These are phyloP conservation scores for Halichoerus grypus DNA, from an alignment of 2,113 vertebrate species.

Conservation along the genomic window DNA sequence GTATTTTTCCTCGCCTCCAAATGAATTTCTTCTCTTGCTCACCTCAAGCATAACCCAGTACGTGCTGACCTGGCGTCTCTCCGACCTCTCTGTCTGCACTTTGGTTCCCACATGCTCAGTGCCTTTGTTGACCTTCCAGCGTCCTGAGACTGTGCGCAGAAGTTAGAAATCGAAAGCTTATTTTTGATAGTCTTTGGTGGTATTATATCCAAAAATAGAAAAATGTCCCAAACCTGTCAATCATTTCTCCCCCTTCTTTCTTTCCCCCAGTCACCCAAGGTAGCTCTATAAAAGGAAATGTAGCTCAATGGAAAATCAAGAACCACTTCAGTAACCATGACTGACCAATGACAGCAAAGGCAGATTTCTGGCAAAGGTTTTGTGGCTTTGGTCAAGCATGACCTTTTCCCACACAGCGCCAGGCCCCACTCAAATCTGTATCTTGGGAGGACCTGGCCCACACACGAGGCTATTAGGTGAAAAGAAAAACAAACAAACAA, in stretches of 20 bases:
- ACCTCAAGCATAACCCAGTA: not conserved
- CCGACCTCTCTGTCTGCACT: not conserved
- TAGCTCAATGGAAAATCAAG: not conserved
- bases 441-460: not conserved
- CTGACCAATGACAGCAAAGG: not conserved
- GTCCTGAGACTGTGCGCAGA: not conserved
- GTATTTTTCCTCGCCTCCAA: not conserved
- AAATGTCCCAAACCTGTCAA: not conserved
- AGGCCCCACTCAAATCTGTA: not conserved
- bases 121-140: not conserved
- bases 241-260: not conserved
- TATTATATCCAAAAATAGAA: not conserved
- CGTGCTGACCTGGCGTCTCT: not conserved
- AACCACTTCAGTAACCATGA: not conserved
- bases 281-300: not conserved
- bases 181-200: not conserved
- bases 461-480: not conserved
- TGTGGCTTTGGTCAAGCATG: not conserved
- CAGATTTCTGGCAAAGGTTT: not conserved
- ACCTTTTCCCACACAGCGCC: not conserved
- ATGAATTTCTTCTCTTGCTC: not conserved
- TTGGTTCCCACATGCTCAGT: not conserved
- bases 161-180: not conserved
- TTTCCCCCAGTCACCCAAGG: not conserved
- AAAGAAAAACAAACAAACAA: not conserved